phyloP scores from a whole-genome alignment of 2,888 invertebrate genomes.

The Drosophila nr. fundita region DNA sequence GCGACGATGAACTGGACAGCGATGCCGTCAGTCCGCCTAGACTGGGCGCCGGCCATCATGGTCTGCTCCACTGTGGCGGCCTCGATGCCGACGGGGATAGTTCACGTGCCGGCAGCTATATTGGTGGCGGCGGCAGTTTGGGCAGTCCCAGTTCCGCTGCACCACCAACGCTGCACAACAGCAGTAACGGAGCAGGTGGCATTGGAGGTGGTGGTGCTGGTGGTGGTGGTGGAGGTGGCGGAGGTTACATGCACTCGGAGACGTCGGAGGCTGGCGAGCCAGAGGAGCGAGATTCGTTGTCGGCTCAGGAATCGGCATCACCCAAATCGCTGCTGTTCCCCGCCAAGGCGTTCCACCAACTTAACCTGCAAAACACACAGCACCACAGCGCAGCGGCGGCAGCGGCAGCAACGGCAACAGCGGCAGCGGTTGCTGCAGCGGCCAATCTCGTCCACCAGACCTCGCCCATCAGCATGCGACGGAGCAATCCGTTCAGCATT shows the following conservation, averaged over 20 bases:
- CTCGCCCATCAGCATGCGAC: conserved; percentile 87
- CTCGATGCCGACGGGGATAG: conserved; percentile 66
- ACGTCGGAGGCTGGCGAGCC: conserved; percentile 57
- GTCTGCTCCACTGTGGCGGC: conserved; percentile 51
- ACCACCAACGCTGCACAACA: conserved; percentile 46
- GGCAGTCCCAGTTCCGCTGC: conserved; percentile 70
- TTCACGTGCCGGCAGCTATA: conserved; percentile 70
- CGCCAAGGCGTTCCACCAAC: conserved; percentile 72
- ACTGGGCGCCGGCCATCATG: conserved; percentile 51
- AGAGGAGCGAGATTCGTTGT: conserved; percentile 57
- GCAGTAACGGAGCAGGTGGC: conserved; percentile 49
- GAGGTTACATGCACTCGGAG: conserved; percentile 52
- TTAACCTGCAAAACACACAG: conserved; percentile 74
- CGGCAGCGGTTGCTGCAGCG: conserved; percentile 71
- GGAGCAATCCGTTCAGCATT: conserved; percentile 94
- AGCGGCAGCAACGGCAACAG: conserved; percentile 54
- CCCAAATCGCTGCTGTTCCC: conserved; percentile 68
- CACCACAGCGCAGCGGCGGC: conserved; percentile 50
- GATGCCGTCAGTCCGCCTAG: conserved; percentile 85
- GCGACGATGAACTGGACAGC: conserved; percentile 87
- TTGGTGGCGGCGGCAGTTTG: conserved; percentile 68
- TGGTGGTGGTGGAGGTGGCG: conserved; percentile 6
- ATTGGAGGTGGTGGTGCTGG: conserved; percentile 1
- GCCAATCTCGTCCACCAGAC: conserved; percentile 82
- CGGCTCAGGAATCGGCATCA: conserved; percentile 44